Percentiles rank a stretch among this genome's conserved stretches.
Evolutionary conservation across 1,140 invertebrate species (phyloP).

Genomic region (Heliconius hermathena): DNA sequence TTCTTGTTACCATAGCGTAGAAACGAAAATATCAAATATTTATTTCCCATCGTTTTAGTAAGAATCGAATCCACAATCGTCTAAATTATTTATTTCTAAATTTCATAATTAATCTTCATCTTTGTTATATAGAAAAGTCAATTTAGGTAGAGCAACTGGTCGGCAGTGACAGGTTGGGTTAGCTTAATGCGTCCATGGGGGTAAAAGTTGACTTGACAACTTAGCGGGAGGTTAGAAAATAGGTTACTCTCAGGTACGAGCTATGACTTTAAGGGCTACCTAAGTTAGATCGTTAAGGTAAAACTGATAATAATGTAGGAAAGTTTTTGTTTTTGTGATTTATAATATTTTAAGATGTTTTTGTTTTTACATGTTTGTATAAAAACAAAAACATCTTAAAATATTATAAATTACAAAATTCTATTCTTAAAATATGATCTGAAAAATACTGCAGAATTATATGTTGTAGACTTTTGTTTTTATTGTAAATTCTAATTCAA

Average conservation of each 20-base stretch:
- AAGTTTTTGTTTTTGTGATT: not conserved
- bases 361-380: constrained; percentile 2
- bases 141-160: not conserved
- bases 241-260: constrained; percentile 1
- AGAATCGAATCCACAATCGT: too few species aligned
- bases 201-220: constrained; percentile 19
- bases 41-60: too few species aligned
- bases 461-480: too few species aligned
- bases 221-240: constrained; percentile 13
- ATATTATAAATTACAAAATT: too few species aligned
- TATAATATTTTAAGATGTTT: not conserved
- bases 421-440: too few species aligned
- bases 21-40: too few species aligned
- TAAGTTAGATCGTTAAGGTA: not conserved
- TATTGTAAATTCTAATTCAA: too few species aligned
- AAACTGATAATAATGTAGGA: not conserved
- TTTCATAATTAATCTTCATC: not conserved
- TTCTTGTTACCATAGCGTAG: too few species aligned
- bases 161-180: constrained; percentile 15
- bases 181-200: constrained; percentile 19
- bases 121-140: not conserved
- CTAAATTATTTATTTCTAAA: not conserved
- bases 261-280: not conserved
- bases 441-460: too few species aligned
- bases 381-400: too few species aligned